Base-by-base conservation (phyloP, 1,140 invertebrate species). In the Uloborus diversus region DNA sequence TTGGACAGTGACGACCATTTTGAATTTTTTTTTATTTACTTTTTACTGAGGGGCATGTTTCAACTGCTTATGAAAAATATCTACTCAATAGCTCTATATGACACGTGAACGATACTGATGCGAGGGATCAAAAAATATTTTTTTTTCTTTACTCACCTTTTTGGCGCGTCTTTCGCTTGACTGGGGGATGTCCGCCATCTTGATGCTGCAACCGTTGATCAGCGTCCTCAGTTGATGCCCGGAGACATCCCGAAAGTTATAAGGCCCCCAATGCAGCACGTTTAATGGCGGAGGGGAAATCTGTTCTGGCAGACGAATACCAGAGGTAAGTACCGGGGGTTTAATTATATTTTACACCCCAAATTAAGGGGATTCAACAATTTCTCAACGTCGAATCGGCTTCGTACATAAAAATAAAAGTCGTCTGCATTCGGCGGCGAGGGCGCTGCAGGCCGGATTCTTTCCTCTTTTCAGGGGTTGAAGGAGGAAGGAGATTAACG, bases 341-440 rank as follows among this genome's bases (percentile, higher is more conserved):
- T 57, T 71, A 71, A 71, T 71, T 71, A 71, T 71, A 71, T 71
- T 71, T 71, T 71, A 71, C 68, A 56, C 59, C 53, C 68, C 53
- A 71, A 71, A 59, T 71, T 59, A 53, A 49, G 53, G 68, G 11
- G 57, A 59, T 59, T 59, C 68, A 59, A 25, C 30, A 59, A 33
- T 71, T 25, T 62, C 11, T n/a, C 23, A 30, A 33, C 68, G 68
- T 71, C 68, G 68, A 71, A 71, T 71, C 53, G 68, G 68, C 49
- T 51, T 27, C 53, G 32, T 37, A 59, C 68, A 27, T 59, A 71
- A 71, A 71, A 71, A 71, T 71, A 71, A 71, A 71, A 71, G 33
- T 65, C 33, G 33, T 66, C 42, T 23, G 37, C 37, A 23, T 28
- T 11, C 47, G 49, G 23, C 27, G 57, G 13, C n/a, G 66, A 35